Conservation (phyloP, 2,888 invertebrate species). For the Trachelus iudaicus region DNA sequence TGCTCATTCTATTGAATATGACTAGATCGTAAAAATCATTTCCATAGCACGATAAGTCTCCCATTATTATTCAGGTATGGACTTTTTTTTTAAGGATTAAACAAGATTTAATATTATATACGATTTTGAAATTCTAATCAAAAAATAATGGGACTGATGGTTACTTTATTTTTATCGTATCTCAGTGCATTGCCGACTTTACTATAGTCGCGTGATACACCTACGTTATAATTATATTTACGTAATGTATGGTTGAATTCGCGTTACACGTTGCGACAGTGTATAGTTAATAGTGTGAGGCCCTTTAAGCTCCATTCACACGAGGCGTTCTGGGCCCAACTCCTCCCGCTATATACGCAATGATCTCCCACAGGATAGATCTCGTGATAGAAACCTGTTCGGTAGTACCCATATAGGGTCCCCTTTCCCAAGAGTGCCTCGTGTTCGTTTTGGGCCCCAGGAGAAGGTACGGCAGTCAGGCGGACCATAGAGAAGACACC, state of each 20-base stretch:
- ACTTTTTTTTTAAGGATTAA: not conserved
- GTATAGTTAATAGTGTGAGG: not conserved
- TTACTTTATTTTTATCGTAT: not conserved
- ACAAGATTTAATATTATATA: not conserved
- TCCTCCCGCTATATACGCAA: not conserved
- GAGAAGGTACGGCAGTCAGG: constrained; percentile 1
- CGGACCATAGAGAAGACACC: constrained; percentile 44
- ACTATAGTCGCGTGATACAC: not conserved
- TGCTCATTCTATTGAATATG: not conserved
- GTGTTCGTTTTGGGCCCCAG: not conserved
- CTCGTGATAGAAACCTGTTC: not conserved
- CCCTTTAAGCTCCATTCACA: not conserved
- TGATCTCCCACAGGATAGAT: not conserved
- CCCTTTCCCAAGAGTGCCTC: not conserved
- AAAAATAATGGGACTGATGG: not conserved
- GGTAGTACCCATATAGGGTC: not conserved
- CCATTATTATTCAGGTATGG: not conserved
- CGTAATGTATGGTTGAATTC: not conserved
- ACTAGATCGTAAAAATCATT: not conserved
- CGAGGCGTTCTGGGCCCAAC: not conserved
- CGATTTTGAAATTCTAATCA: not conserved
- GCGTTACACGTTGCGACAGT: not conserved
- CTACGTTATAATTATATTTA: not conserved
- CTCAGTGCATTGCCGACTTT: not conserved
- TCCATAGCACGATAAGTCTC: not conserved